These are phyloP conservation scores for Copidosoma floridanum DNA, from an alignment of 1,140 invertebrate species.

Conservation along the genomic window DNA sequence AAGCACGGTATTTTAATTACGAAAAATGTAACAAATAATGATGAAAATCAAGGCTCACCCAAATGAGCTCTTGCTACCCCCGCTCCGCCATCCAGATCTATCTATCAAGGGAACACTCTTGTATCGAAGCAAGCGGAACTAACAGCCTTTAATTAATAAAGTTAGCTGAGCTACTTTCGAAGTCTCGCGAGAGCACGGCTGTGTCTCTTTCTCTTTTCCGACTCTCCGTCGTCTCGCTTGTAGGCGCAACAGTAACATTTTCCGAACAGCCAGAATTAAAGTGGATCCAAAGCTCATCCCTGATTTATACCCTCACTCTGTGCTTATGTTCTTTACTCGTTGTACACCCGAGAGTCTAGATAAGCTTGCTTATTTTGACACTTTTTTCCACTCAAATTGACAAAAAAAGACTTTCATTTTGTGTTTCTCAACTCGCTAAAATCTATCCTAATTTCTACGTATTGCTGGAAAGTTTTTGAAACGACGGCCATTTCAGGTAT, in stretches of 20 bases:
- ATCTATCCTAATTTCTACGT: no score
- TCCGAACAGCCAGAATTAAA: slow-evolving; percentile 43
- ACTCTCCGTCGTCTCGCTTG: slow-evolving; percentile 20
- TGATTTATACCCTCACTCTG: no score
- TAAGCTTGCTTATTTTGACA: slow-evolving; percentile 29
- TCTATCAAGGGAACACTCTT: slow-evolving; percentile 19
- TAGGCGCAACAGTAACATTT: slow-evolving; percentile 33
- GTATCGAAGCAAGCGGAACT: slow-evolving; percentile 51
- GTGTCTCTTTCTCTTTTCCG: no score
- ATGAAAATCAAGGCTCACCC: slow-evolving; percentile 11
- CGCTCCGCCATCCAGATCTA: no score
- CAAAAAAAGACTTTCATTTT: no score
- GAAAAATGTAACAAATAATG: slow-evolving; percentile 12
- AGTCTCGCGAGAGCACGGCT: no score
- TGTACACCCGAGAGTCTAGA: slow-evolving; percentile 34
- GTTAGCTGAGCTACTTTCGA: slow-evolving; percentile 52
- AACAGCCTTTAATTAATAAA: slow-evolving; percentile 56
- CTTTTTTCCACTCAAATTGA: no score
- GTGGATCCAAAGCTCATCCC: no score
- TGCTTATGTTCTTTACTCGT: no score
- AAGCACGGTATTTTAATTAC: slow-evolving; percentile 5
- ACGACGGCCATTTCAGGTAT: no score
- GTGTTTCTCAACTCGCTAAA: no score
- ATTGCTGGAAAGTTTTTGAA: no score
- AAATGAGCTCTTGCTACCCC: not conserved